Percentiles rank a stretch among this genome's conserved stretches.
phyloP scores from a whole-genome alignment of 2,888 invertebrate genomes.

The Caenorhabditis sp. region DNA sequence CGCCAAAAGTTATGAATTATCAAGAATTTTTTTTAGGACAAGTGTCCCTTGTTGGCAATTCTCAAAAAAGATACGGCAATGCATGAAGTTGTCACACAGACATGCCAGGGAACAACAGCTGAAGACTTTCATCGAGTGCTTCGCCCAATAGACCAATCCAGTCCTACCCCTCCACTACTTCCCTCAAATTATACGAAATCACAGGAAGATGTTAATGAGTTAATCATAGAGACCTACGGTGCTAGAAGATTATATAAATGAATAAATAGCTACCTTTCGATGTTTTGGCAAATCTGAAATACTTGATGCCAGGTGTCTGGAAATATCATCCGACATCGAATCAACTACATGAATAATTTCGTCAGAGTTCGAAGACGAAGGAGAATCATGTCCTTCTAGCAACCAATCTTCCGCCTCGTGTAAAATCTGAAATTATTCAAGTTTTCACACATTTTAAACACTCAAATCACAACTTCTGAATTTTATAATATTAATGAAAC shows the following conservation, averaged over 20 bases:
- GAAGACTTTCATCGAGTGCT: neutral
- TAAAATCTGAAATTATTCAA: constrained; percentile 21
- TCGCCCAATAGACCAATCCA: constrained; percentile 6
- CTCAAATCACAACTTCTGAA: too few species aligned
- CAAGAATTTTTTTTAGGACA: constrained; percentile 37
- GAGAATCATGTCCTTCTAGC: constrained; percentile 22
- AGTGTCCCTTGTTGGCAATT: constrained; percentile 45
- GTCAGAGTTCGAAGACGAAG: constrained; percentile 16
- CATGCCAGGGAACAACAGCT: constrained; percentile 9
- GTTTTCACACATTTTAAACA: neutral
- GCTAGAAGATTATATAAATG: constrained; percentile 1
- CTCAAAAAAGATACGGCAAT: constrained; percentile 32
- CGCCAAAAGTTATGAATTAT: neutral
- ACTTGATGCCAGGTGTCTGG: constrained; percentile 30
- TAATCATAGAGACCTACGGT: constrained; percentile 53
- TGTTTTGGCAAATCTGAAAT: constrained; percentile 41
- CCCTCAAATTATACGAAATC: constrained; percentile 21
- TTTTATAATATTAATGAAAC: too few species aligned
- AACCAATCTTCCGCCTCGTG: constrained; percentile 38
- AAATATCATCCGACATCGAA: constrained; percentile 37
- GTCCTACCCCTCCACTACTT: constrained; percentile 10
- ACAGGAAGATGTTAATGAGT: constrained; percentile 44
- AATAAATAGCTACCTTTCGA: constrained; percentile 29
- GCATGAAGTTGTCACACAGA: constrained; percentile 47
- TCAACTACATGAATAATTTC: constrained; percentile 41